Conservation (phyloP, 2,888 invertebrate genomes). For the Horisme vitalbata region DNA sequence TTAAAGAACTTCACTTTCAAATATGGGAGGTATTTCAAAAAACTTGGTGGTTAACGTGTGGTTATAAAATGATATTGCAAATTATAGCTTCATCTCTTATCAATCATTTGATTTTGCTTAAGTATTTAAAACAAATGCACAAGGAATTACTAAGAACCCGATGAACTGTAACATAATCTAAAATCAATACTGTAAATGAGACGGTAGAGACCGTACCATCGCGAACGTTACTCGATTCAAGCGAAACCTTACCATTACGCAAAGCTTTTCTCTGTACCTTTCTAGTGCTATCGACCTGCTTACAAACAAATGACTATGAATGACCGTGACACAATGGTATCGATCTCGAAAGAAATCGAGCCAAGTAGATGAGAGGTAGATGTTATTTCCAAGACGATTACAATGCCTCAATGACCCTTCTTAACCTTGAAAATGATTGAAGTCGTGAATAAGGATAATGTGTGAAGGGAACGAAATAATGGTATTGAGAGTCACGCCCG, state of each 20-base stretch:
- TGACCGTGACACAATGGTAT: constrained; percentile 15
- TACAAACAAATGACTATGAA: constrained; percentile 18
- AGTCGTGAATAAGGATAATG: constrained; percentile 16
- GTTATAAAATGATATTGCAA: too few relatives aligned
- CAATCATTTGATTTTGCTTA: too few relatives aligned
- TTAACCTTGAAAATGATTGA: constrained; percentile 20
- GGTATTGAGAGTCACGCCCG: constrained; percentile 27
- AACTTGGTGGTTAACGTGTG: too few relatives aligned
- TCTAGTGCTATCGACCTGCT: constrained; percentile 9
- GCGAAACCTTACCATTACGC: constrained; percentile 4
- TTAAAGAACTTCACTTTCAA: too few relatives aligned
- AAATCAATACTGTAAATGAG: constrained; percentile 20
- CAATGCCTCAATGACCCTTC: constrained; percentile 22
- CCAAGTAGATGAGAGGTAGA: constrained; percentile 68
- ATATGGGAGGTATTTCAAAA: too few relatives aligned
- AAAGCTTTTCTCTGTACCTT: background rate
- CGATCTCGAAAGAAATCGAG: constrained; percentile 37
- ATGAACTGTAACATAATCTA: constrained; percentile 3
- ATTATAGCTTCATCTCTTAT: too few relatives aligned
- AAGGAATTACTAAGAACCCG: too few relatives aligned
- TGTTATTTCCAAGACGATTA: constrained; percentile 51
- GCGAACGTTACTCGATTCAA: constrained; percentile 1
- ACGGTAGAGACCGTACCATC: background rate
- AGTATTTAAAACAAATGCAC: too few relatives aligned
- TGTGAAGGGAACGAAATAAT: constrained; percentile 31